phyloP scores from a whole-genome alignment of 2,113 vertebrate genomes.

The Columba livia region DNA sequence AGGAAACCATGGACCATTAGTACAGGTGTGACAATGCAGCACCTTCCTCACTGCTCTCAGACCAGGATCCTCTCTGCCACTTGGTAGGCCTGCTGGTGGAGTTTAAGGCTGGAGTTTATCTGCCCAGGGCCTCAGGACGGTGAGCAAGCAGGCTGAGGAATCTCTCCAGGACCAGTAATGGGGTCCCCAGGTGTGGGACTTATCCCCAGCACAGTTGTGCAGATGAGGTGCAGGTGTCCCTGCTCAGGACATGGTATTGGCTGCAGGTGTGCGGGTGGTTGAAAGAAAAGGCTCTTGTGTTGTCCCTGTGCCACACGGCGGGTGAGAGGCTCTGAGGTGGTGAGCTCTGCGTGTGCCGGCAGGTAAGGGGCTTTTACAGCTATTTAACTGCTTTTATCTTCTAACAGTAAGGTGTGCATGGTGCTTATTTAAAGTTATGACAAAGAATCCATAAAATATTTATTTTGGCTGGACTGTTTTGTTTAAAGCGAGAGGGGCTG shows the following conservation, averaged over 20 bases:
- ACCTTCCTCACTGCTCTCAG: not conserved
- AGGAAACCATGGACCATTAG: rapidly evolving
- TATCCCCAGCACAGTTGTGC: rapidly evolving
- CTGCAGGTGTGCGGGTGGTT: not conserved
- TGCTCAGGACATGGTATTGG: not conserved
- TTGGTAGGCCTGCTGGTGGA: no score
- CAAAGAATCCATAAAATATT: rapidly evolving
- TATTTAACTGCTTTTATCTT: not conserved
- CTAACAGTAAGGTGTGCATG: rapidly evolving
- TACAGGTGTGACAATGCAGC: rapidly evolving
- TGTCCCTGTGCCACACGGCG: rapidly evolving
- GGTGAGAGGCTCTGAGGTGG: rapidly evolving
- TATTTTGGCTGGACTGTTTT: not conserved
- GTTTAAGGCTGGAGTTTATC: not conserved
- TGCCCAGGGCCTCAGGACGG: rapidly evolving
- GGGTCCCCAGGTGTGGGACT: not conserved
- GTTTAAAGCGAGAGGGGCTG: rapidly evolving
- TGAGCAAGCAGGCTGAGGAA: rapidly evolving
- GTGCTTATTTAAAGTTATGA: not conserved
- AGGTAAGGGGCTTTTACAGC: rapidly evolving
- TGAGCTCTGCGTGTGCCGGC: rapidly evolving
- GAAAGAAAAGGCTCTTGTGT: rapidly evolving
- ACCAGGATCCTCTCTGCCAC: rapidly evolving
- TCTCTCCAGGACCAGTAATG: no score
- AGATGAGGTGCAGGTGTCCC: not conserved